Percentiles rank a stretch among this genome's conserved stretches.
These are phyloP conservation scores for Drosophila tani DNA, from an alignment of 1,140 invertebrate genomes.

Conservation along the genomic window DNA sequence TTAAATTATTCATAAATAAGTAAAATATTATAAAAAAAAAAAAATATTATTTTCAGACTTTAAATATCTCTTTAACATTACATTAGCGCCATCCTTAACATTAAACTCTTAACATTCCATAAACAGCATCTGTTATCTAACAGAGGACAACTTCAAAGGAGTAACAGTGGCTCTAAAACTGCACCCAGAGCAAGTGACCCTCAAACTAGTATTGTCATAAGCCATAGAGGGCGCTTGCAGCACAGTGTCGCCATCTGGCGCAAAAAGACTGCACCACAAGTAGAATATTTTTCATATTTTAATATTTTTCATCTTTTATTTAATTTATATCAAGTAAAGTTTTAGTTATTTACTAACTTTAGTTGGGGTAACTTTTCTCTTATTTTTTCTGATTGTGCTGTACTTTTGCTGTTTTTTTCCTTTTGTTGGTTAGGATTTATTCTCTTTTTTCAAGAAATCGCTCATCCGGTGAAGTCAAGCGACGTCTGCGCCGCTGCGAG, in stretches of 20 bases:
- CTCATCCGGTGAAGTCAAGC: conserved; percentile 33
- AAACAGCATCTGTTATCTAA: conserved; percentile 4
- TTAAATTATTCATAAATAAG: background rate
- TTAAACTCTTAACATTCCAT: background rate
- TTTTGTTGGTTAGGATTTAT: background rate
- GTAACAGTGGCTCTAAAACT: conserved; percentile 61
- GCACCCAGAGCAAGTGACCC: conserved; percentile 15
- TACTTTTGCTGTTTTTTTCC: conserved; percentile 4
- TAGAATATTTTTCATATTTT: background rate
- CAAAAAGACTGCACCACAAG: conserved; percentile 30
- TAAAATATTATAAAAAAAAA: background rate
- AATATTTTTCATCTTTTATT: background rate
- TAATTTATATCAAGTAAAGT: background rate
- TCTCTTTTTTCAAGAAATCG: conserved; percentile 10
- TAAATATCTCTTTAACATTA: no score
- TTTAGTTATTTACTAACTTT: conserved; percentile 7
- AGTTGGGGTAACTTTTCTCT: background rate
- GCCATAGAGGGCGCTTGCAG: conserved; percentile 66
- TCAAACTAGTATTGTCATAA: conserved; percentile 41
- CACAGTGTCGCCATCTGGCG: conserved; percentile 61
- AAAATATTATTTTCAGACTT: background rate
- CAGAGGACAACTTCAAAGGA: conserved; percentile 57
- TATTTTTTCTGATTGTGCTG: background rate
- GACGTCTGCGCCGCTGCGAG: conserved; percentile 72
- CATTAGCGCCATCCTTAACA: background rate